Conservation (phyloP, 2,888 invertebrate species). For the Nemotelus pantherinus region DNA sequence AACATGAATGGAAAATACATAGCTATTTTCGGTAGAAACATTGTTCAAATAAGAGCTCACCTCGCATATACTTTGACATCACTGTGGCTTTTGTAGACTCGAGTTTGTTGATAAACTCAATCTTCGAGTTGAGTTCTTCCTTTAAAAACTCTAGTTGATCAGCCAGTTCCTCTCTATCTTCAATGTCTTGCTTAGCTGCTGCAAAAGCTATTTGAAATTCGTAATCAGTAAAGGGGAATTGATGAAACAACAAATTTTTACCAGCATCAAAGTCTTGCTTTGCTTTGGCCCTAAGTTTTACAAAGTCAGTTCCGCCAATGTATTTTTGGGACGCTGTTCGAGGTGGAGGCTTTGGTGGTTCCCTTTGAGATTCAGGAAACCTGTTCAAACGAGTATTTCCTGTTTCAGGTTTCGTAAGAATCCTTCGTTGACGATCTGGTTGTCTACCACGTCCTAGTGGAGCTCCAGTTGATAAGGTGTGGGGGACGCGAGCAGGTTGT, state of each 20-base stretch:
- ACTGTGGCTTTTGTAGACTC: not conserved
- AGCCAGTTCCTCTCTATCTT: not conserved
- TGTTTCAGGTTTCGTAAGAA: not conserved
- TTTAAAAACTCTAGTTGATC: not conserved
- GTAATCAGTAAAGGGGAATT: too few species aligned
- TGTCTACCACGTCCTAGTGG: not conserved
- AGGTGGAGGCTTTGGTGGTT: not conserved
- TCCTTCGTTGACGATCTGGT: not conserved
- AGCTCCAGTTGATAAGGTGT: not conserved
- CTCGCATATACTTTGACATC: not conserved
- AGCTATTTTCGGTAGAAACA: not conserved
- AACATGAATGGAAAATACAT: not conserved
- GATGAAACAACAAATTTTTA: not conserved
- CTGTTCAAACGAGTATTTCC: not conserved
- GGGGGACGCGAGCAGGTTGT: not conserved
- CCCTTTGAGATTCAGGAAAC: not conserved
- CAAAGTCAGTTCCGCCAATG: not conserved
- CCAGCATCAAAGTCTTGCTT: conserved; percentile 5
- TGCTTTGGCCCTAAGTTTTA: not conserved
- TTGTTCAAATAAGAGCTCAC: not conserved
- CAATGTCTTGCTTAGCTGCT: not conserved
- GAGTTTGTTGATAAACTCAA: not conserved
- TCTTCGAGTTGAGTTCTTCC: not conserved
- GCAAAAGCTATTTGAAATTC: not conserved
- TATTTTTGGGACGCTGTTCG: conserved; percentile 8